phyloP scores from a whole-genome alignment of 2,113 vertebrate species.

The Saimiri boliviensis region DNA sequence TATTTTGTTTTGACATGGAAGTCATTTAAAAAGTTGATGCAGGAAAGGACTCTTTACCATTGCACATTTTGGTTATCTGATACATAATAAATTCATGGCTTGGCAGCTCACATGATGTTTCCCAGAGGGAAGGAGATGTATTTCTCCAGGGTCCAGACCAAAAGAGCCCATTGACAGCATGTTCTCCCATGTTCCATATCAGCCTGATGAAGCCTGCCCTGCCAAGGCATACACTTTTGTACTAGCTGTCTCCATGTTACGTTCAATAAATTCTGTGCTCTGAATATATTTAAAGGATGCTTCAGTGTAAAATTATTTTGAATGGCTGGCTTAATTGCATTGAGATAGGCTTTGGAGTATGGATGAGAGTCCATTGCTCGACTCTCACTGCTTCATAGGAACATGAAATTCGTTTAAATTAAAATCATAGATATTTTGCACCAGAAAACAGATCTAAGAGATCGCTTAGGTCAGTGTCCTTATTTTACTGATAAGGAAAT shows the following conservation, averaged over 20 bases:
- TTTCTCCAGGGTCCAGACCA: background rate
- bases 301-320: constrained; percentile 53
- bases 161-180: background rate
- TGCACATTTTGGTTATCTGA: background rate
- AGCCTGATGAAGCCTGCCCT: background rate
- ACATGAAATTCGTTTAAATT: background rate
- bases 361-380: background rate
- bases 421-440: background rate
- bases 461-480: background rate
- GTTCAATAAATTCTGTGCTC: constrained; percentile 66
- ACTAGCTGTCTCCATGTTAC: background rate
- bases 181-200: background rate
- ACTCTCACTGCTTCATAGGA: background rate
- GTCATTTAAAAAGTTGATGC: background rate
- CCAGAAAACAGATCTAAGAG: background rate
- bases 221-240: background rate
- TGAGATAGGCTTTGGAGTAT: background rate
- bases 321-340: background rate
- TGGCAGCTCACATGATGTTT: background rate
- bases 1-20: constrained; percentile 42
- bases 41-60: background rate
- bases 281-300: constrained; percentile 30
- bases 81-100: background rate
- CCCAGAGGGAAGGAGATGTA: constrained; percentile 10
- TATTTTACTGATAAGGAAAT: background rate